Conservation (phyloP, 1,140 invertebrate species). For the Drosophila dunni region DNA sequence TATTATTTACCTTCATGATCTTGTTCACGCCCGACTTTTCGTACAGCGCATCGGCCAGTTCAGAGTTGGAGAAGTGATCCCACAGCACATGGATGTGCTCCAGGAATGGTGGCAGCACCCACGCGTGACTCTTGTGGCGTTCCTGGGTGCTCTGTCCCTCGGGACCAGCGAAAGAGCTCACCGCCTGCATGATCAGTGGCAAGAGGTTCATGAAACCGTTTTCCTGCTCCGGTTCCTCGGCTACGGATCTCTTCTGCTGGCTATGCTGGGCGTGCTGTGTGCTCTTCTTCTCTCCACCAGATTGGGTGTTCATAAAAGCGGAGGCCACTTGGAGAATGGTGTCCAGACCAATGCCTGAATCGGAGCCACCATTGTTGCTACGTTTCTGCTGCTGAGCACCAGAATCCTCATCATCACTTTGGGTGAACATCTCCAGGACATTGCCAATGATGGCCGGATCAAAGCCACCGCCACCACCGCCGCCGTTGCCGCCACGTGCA, state of each 20-base stretch:
- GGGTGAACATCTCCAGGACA: slow-evolving; percentile 84
- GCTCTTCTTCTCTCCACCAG: slow-evolving; percentile 39
- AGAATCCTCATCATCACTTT: slow-evolving; percentile 71
- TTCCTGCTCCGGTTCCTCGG: slow-evolving; percentile 71
- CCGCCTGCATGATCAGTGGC: slow-evolving; percentile 88
- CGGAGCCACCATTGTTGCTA: slow-evolving; percentile 40
- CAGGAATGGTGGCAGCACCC: slow-evolving; percentile 90
- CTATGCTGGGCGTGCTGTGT: slow-evolving; percentile 44
- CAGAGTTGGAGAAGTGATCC: slow-evolving; percentile 92
- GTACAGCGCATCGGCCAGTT: slow-evolving; percentile 90
- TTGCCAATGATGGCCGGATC: slow-evolving; percentile 85
- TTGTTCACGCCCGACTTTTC: slow-evolving; percentile 89
- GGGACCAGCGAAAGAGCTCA: slow-evolving; percentile 86
- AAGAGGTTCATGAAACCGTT: slow-evolving; percentile 87
- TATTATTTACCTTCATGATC: slow-evolving; percentile 86
- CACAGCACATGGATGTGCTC: slow-evolving; percentile 90
- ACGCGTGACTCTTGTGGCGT: slow-evolving; percentile 89
- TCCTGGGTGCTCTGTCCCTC: slow-evolving; percentile 86
- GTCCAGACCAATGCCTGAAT: slow-evolving; percentile 84
- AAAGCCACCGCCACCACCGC: slow-evolving; percentile 71
- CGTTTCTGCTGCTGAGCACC: slow-evolving; percentile 44
- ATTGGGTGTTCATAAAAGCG: slow-evolving; percentile 86
- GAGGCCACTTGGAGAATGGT: slow-evolving; percentile 88
- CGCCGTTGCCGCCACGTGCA: slow-evolving; percentile 54
- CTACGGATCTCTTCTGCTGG: slow-evolving; percentile 61